Conservation (phyloP, 2,888 invertebrate species). For the Melipona bicolor region DNA sequence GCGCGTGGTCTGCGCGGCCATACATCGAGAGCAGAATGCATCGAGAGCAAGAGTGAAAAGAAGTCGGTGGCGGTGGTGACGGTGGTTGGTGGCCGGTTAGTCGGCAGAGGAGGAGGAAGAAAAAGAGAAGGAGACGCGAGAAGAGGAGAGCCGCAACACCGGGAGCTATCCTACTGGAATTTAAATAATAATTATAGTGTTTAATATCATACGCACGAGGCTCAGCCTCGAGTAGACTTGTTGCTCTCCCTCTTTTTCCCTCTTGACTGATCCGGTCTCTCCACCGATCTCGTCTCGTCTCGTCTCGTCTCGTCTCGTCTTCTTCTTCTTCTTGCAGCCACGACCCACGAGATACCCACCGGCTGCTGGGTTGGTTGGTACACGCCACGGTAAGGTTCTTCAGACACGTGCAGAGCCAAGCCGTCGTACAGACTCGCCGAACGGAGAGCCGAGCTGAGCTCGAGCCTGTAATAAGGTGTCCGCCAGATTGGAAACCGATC, state of each 20-base stretch:
- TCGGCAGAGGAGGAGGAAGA: slow-evolving; percentile 38
- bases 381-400: slow-evolving; percentile 62
- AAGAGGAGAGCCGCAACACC: slow-evolving; percentile 79
- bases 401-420: slow-evolving; percentile 66
- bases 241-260: slow-evolving; percentile 23
- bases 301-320: slow-evolving; percentile 52
- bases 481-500: slow-evolving; percentile 73
- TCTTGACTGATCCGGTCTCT: neutral
- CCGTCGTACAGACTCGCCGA: slow-evolving; percentile 43
- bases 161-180: slow-evolving; percentile 84
- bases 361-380: slow-evolving; percentile 60
- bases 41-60: slow-evolving; percentile 53
- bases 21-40: slow-evolving; percentile 46
- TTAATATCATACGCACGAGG: slow-evolving; percentile 81
- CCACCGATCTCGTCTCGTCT: slow-evolving; percentile 26
- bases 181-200: slow-evolving; percentile 84
- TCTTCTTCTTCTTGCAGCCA: slow-evolving; percentile 54
- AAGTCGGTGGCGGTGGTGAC: slow-evolving; percentile 39
- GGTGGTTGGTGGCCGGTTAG: slow-evolving; percentile 16
- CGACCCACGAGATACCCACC: slow-evolving; percentile 65
- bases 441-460: slow-evolving; percentile 11
- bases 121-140: slow-evolving; percentile 45
- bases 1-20: slow-evolving; percentile 62
- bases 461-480: slow-evolving; percentile 69
- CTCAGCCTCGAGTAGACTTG: slow-evolving; percentile 60